Base-by-base conservation (phyloP, 2,888 invertebrate genomes). In the Hylaea fasciaria region DNA sequence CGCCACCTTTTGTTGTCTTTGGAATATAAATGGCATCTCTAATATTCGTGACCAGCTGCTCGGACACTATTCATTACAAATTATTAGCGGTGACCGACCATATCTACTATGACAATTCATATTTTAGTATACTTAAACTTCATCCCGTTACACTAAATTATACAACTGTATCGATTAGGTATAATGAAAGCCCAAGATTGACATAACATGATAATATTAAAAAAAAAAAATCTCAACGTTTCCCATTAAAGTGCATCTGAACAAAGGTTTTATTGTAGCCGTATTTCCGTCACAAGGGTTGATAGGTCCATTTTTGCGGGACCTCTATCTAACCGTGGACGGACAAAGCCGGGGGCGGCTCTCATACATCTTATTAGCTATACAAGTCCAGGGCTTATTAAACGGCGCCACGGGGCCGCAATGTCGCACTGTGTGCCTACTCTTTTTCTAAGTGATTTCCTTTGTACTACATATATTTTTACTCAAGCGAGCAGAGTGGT, bases 301-400 rank as follows among this genome's bases (percentile, higher is more conserved):
- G 22, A 51, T 46, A 16, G 37, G 40, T n/a, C 29, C 0, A 44
- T 49, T 46, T 41, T 29, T 28, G 28, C 41, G 14, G 39, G 52
- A 43, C 22, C 14, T 52, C 47, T 47, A 39, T 50, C 54, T 46
- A 49, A 57, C 53, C 44, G 54, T 29, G 40, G 51, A 39, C 39
- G 57, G 44, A 58, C 64, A 63, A 65, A 67, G 63, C 62, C 53
- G 46, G 62, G 55, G 62, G 55, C 57, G 16, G 51, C 50, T 54
- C 29, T 61, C 41, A 61, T 61, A 61, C 56, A 22, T 53, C 50
- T 66, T 69, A 66, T 67, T 68, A 66, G 63, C 62, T 55, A 49
- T 45, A 62, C 63, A 68, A 65, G 62, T 57, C 56, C 62, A 55
- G 50, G 57, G 58, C 62, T 65, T 64, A 68, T 69, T 68, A 62